Percentiles rank a stretch among this genome's conserved stretches.
phyloP scores from a whole-genome alignment of 1,140 invertebrate species.

The Apis laboriosa region DNA sequence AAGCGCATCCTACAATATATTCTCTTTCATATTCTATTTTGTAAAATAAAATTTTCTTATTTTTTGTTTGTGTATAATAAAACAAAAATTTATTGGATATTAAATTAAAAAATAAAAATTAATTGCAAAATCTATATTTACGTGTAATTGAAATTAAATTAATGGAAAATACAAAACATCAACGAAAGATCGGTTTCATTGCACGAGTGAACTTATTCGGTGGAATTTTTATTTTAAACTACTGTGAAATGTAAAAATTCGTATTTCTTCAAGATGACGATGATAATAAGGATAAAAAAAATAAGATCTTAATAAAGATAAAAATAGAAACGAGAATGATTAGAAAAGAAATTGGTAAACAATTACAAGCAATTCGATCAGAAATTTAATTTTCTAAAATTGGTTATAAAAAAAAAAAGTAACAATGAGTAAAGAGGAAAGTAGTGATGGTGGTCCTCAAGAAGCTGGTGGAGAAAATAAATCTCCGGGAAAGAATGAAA shows the following conservation, averaged over 20 bases:
- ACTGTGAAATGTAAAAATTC: constrained; percentile 1
- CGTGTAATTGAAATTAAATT: background rate
- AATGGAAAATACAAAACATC: background rate
- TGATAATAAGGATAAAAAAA: background rate
- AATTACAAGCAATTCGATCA: background rate
- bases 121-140: background rate
- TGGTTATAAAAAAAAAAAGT: background rate
- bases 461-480: constrained; percentile 29
- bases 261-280: background rate
- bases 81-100: background rate
- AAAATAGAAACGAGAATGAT: background rate
- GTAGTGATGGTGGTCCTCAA: constrained; percentile 4
- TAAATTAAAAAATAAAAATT: background rate
- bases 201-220: background rate
- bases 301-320: background rate
- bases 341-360: background rate
- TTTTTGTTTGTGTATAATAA: background rate
- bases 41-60: background rate
- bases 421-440: constrained; percentile 64
- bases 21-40: no score
- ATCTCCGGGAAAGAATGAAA: constrained; percentile 61
- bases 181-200: background rate
- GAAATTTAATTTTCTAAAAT: background rate
- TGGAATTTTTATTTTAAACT: background rate
- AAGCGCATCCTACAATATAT: constrained; percentile 25